Conservation (phyloP, 37 sponge, comb jelly and placozoan genomes). For the Beroe forskalii region DNA sequence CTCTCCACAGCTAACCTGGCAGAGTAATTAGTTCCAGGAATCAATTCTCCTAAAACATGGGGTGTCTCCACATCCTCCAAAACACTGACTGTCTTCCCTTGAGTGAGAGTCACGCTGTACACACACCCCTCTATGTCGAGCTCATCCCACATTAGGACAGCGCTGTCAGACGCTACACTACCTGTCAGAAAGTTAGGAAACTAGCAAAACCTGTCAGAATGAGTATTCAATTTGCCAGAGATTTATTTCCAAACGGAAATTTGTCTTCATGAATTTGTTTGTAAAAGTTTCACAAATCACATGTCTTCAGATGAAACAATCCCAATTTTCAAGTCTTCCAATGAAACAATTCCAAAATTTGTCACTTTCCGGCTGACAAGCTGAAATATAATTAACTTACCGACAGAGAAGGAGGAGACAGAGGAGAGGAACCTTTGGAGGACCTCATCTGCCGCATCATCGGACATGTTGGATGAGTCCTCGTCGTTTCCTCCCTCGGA, state of each 20-base stretch:
- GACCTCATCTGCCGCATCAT: conserved; percentile 24
- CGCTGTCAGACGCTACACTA: neutral
- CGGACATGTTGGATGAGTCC: neutral
- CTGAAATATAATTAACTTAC: too few species aligned
- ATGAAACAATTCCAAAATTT: too few species aligned
- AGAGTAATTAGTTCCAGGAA: neutral
- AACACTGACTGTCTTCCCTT: neutral
- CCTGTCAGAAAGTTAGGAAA: neutral
- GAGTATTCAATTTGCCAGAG: too few species aligned
- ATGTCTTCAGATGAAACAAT: too few species aligned
- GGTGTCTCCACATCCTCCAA: conserved; percentile 25
- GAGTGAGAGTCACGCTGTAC: neutral
- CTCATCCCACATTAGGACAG: conserved; percentile 5
- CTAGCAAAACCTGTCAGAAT: neutral
- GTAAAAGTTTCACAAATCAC: too few species aligned
- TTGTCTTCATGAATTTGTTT: too few species aligned
- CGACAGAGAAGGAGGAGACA: conserved; percentile 1
- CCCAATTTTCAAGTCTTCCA: too few species aligned
- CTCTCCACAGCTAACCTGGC: too few species aligned
- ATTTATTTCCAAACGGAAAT: too few species aligned
- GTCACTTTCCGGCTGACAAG: too few species aligned
- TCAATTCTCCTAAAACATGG: neutral
- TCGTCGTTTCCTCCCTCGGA: neutral
- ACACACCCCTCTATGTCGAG: conserved; percentile 34
- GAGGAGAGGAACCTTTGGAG: neutral